Base-by-base conservation (phyloP, 2,113 vertebrate genomes). In the Gymnocephalus cernua region DNA sequence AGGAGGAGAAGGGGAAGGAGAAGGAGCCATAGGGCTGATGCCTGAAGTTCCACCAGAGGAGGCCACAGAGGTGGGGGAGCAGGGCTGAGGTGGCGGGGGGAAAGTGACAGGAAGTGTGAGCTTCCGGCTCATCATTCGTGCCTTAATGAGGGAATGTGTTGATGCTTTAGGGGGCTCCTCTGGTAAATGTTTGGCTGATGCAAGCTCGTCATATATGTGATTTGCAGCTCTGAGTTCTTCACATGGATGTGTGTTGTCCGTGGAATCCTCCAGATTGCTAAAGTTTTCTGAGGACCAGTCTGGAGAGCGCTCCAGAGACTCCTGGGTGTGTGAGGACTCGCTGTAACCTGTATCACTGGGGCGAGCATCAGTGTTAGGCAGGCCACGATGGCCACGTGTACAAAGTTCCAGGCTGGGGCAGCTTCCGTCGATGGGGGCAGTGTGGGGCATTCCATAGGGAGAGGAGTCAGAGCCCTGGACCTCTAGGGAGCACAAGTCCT, bases 401-500 rank as follows among this genome's bases (percentile, higher is more conserved):
- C 94, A 93, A 71, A 91, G 91, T 44, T 95, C 96, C 77, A 95
- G 88, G 63, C 95, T 92, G 85, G 91, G 91, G 90, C 94, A 95
- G 91, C 95, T 96, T 75, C 93, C 93, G 0, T 93, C 87, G 0
- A 65, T 91, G 25, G 90, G 87, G n/a, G 89, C 95, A 13, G 88
- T 94, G 85, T 87, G 94, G 44, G 77, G 90, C 0, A 91, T 84
- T 47, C 91, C 94, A 50, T 92, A 96, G 0, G 96, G 93, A 75
- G 96, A 97, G 58, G 95, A 92, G 82, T 97, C 96, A 0, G 94
- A 97, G 48, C 95, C 95, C 80, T 96, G 97, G 68, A 96, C 95
- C 89, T 96, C 97, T 74, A 97, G 93, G 0, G 96, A 97, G 83
- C 95, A 96, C 89, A 97, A 86, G 84, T 97, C 96, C 81, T 96